Evolutionary conservation across 2,113 vertebrate genomes (phyloP), one percentile per base, ranked within the genome.

Genomic region (Bos indicus): DNA sequence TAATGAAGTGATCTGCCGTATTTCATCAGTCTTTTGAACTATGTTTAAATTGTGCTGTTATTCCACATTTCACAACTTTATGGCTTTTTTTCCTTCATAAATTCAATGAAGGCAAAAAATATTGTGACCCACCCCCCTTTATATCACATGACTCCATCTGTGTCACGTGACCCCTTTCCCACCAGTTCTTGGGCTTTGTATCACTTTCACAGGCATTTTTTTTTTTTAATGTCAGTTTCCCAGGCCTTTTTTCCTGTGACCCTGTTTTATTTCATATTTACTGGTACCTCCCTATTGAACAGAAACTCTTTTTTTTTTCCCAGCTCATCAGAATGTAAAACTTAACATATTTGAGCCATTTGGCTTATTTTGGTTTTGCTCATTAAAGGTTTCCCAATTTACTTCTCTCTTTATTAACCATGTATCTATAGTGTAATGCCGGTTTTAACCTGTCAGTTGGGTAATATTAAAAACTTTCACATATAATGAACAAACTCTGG

Each of bases 401-500:
- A 84, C 13, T 59, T 59, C 13, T 59, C 2, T 46, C 13, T 91
- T 33, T 60, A 48, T 74, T 36, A 21, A 56, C 28, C 21, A 74
- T 17, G 15, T 74, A 21, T 40, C 30, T 91, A 57, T 17, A 67
- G 17, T 62, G 3, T 19, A 62, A 17, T 80, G 10, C 16, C 82
- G 0, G 82, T 74, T 94, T 87, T n/a, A 85, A 88, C 17, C 67
- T 88, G 33, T 86, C 85, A 85, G 21, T 94, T 82, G 33, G 91
- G 1, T 89, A 71, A 54, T 87, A 90, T 85, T 95, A 94, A 91
- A 94, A 84, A 60, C 0, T 54, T 60, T 23, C 5, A 95, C 57
- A 83, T 21, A n/a, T 83, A 96, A 90, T 54, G 30, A 71, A 52
- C 7, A 89, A 91, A 91, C 4, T 54, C 43, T 92, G 30, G 8